Conservation (phyloP, 2,797 vertebrate species). For the Corythornis leucogaster region DNA sequence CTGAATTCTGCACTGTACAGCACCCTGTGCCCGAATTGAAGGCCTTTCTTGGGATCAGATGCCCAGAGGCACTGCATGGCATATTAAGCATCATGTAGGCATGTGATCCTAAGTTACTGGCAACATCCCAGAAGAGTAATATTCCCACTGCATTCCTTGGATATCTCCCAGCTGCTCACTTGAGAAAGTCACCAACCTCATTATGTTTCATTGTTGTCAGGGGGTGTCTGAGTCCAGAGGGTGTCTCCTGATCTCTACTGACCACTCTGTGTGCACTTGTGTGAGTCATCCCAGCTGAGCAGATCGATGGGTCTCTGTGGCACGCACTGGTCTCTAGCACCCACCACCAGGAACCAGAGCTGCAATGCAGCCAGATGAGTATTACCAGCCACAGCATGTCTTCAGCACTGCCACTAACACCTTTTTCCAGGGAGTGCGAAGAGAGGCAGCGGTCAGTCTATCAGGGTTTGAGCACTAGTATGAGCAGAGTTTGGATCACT, state of each 20-base stretch:
- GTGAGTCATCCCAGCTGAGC: slow-evolving; percentile 10
- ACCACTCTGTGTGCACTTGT: not conserved
- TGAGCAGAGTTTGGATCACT: not conserved
- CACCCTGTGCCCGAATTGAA: not conserved
- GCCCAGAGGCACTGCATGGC: slow-evolving; percentile 30
- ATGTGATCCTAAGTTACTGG: slow-evolving; percentile 55
- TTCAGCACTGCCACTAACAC: not conserved
- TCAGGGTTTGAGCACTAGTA: not conserved
- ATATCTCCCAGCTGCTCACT: slow-evolving; percentile 61
- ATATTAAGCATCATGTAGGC: slow-evolving; percentile 52
- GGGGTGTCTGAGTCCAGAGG: not conserved
- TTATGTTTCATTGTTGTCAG: slow-evolving; percentile 48
- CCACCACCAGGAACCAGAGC: not conserved
- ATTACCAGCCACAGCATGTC: not conserved
- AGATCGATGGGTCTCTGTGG: not conserved
- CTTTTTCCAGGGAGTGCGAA: not conserved
- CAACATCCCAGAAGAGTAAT: slow-evolving; percentile 57
- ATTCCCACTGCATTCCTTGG: slow-evolving; percentile 70
- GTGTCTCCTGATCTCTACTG: slow-evolving; percentile 40
- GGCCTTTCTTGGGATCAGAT: not conserved
- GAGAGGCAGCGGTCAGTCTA: not conserved
- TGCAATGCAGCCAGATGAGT: accelerated
- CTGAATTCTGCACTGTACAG: not conserved
- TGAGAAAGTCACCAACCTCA: slow-evolving; percentile 66
- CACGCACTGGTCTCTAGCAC: not conserved